These are phyloP conservation scores for Xenopus tropicalis DNA, from an alignment of 2,113 vertebrate species.

Conservation along the genomic window UCB_Xtro_10.0 CM004452.2:36513001-36513500, in stretches of 20 bases:
- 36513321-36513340: constrained; percentile 91
- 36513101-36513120: constrained; percentile 95
- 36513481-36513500: no score
- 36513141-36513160: not conserved
- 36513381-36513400: constrained; percentile 78
- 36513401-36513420: not conserved
- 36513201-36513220: no score
- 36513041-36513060: constrained; percentile 91
- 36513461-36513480: no score
- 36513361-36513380: constrained; percentile 92
- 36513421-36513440: no score
- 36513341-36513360: constrained; percentile 95
- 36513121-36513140: constrained; percentile 87
- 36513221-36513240: constrained; percentile 24
- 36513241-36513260: constrained; percentile 95
- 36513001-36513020: no score
- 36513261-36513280: constrained; percentile 97
- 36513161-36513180: no score
- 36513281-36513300: constrained; percentile 94
- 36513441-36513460: no score
- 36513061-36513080: constrained; percentile 96
- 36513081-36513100: constrained; percentile 98
- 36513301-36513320: constrained; percentile 95
- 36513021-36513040: constrained; percentile 78
- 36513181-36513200: no score